Conservation (phyloP, 1,140 invertebrate species). For the Neodiprion lecontei region DNA sequence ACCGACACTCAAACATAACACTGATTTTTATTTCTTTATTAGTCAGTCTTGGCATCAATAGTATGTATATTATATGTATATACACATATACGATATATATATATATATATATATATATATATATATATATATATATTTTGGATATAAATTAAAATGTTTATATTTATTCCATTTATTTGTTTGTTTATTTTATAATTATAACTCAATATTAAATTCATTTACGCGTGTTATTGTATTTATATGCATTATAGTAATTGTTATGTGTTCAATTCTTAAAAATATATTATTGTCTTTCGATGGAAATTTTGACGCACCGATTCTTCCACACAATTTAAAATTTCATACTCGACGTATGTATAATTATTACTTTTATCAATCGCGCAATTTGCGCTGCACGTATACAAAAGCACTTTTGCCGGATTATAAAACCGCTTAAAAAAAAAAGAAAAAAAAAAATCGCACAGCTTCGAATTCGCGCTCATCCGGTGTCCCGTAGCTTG, state of each 20-base stretch:
- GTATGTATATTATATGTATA: slow-evolving; percentile 15
- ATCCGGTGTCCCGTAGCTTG: too few relatives aligned
- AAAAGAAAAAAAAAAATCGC: too few relatives aligned
- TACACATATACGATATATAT: slow-evolving; percentile 2
- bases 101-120: slow-evolving; percentile 18
- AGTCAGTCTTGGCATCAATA: slow-evolving; percentile 59
- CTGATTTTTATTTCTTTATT: slow-evolving; percentile 46
- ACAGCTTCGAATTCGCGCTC: too few relatives aligned
- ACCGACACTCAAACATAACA: slow-evolving; percentile 61
- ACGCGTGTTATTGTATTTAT: slow-evolving; percentile 33
- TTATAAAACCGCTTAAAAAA: too few relatives aligned
- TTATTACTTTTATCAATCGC: too few relatives aligned
- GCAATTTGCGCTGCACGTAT: too few relatives aligned
- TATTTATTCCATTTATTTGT: not conserved
- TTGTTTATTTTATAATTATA: not conserved
- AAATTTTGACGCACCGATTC: slow-evolving; percentile 43
- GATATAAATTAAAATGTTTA: not conserved
- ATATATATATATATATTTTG: not conserved
- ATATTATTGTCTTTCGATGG: slow-evolving; percentile 63
- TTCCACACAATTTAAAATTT: not conserved
- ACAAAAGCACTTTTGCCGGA: too few relatives aligned
- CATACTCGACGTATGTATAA: not conserved
- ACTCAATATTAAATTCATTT: not conserved
- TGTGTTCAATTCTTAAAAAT: slow-evolving; percentile 53
- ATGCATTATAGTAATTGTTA: slow-evolving; percentile 44